Evolutionary conservation across 1,140 invertebrate species (phyloP).

Genomic region (Octopus bimaculoides): DNA sequence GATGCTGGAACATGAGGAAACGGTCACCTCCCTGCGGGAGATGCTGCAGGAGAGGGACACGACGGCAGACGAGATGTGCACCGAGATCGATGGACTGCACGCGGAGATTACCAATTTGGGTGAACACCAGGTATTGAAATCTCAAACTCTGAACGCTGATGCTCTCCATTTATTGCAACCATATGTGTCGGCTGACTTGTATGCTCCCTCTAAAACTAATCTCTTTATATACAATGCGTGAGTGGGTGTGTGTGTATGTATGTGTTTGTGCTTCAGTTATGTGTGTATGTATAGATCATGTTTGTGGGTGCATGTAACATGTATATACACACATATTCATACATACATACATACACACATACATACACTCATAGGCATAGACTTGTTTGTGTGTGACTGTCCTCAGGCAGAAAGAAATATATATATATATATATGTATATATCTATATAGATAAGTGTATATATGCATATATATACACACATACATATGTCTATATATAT

Average conservation of each 20-base stretch:
- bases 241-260: too few species aligned
- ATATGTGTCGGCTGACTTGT: too few species aligned
- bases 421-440: slow-evolving; percentile 8
- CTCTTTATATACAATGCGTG: too few species aligned
- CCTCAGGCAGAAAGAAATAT: neutral
- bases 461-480: neutral
- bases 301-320: neutral
- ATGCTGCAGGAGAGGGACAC: slow-evolving; percentile 42
- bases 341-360: neutral
- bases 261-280: too few species aligned
- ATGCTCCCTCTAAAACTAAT: too few species aligned
- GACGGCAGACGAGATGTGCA: slow-evolving; percentile 36
- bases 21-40: slow-evolving; percentile 24
- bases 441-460: neutral
- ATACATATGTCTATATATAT: neutral
- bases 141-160: neutral
- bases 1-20: slow-evolving; percentile 27
- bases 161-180: neutral
- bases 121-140: slow-evolving; percentile 45
- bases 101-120: slow-evolving; percentile 45
- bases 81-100: slow-evolving; percentile 46
- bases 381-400: neutral
- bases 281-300: too few species aligned
- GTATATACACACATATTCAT: neutral
- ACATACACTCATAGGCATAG: neutral